These are phyloP conservation scores for Netelia melanura DNA, from an alignment of 2,888 invertebrate species.

Conservation along the genomic window DNA sequence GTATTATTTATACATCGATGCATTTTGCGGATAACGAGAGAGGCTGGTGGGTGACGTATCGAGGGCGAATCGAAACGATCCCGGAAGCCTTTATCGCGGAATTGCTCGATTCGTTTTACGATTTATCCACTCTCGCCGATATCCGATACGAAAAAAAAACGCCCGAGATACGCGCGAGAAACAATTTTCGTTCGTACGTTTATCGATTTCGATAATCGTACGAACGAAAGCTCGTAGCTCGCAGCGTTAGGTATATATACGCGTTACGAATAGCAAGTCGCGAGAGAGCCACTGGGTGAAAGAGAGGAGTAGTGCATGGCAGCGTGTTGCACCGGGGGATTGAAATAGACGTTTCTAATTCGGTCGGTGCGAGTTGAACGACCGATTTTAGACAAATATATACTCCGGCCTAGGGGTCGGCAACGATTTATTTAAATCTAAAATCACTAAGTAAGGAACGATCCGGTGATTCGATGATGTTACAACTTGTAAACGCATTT, in stretches of 20 bases:
- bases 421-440: conserved; percentile 61
- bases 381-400: conserved; percentile 63
- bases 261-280: conserved; percentile 17
- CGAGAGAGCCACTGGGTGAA: conserved; percentile 1
- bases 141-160: neutral
- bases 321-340: conserved; percentile 38
- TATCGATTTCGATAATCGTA: neutral
- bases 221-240: neutral
- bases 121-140: neutral
- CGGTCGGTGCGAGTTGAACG: conserved; percentile 66
- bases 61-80: conserved; percentile 13
- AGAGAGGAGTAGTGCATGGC: conserved; percentile 12
- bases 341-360: conserved; percentile 67
- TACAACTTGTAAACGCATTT: conserved; percentile 12
- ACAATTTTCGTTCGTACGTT: conserved; percentile 11
- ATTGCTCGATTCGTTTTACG: neutral
- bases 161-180: conserved; percentile 4
- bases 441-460: conserved; percentile 54
- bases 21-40: conserved; percentile 26
- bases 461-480: neutral
- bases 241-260: neutral
- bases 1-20: conserved; percentile 22
- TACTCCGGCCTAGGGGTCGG: conserved; percentile 35
- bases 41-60: neutral
- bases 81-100: conserved; percentile 1